These are phyloP conservation scores for Gavialis gangeticus DNA, from an alignment of 2,113 vertebrate species.

Conservation along the genomic window DNA sequence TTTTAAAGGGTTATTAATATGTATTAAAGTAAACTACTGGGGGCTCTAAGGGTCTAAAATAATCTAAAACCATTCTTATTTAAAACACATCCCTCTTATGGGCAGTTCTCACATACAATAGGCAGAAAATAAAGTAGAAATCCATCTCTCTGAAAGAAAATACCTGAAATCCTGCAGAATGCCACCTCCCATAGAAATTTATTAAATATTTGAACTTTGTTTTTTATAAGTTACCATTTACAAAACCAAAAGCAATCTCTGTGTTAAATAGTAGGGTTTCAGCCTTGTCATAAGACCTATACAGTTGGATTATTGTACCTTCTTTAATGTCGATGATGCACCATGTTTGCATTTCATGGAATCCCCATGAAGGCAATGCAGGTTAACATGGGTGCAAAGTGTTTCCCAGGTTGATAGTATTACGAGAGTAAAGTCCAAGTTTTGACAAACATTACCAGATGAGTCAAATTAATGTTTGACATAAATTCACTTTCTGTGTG, in stretches of 20 bases:
- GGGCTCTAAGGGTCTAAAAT: background rate
- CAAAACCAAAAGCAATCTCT: slow-evolving; percentile 4
- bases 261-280: background rate
- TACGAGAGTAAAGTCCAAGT: background rate
- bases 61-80: slow-evolving; percentile 2
- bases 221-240: slow-evolving; percentile 1
- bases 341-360: background rate
- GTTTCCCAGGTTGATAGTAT: background rate
- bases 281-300: slow-evolving; percentile 24
- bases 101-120: background rate
- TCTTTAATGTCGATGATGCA: background rate
- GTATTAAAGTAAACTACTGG: background rate
- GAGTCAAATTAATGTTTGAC: background rate
- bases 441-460: background rate
- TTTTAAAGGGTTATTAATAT: background rate
- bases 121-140: slow-evolving; percentile 14
- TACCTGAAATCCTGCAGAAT: background rate
- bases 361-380: background rate
- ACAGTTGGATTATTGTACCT: background rate
- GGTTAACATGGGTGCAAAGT: background rate
- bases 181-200: background rate
- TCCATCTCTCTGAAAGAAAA: slow-evolving; percentile 23
- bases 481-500: background rate
- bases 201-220: background rate
- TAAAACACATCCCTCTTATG: background rate